phyloP scores from a whole-genome alignment of 2,888 invertebrate genomes.

The Serrognathus titanus region DNA sequence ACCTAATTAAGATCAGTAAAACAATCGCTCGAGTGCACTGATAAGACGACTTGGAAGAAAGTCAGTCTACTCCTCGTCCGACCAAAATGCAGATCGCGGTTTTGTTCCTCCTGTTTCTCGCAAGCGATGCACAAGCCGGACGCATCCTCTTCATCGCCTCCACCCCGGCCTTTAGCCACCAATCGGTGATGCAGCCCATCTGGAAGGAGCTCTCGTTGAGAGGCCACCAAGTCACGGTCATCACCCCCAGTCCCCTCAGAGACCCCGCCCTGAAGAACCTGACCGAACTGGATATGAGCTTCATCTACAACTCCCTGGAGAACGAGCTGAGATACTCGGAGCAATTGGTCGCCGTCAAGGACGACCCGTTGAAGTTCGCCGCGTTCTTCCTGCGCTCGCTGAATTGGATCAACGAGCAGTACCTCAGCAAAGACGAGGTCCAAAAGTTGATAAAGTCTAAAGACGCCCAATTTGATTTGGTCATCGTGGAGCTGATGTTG shows the following conservation, averaged over 20 bases:
- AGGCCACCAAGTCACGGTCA: slow-evolving; percentile 29
- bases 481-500: slow-evolving; percentile 37
- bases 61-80: too few relatives aligned
- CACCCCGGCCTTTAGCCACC: slow-evolving; percentile 31
- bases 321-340: slow-evolving; percentile 10
- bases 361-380: slow-evolving; percentile 10
- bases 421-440: slow-evolving; percentile 31
- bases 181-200: slow-evolving; percentile 28
- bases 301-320: slow-evolving; percentile 18
- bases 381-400: slow-evolving; percentile 3
- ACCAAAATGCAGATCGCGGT: too few relatives aligned
- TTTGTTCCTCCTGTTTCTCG: too few relatives aligned
- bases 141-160: slow-evolving; percentile 31
- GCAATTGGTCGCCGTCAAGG: not conserved
- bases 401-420: slow-evolving; percentile 13
- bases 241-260: slow-evolving; percentile 27
- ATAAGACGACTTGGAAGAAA: too few relatives aligned
- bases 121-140: slow-evolving; percentile 9
- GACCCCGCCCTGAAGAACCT: slow-evolving; percentile 24
- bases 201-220: slow-evolving; percentile 23
- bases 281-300: slow-evolving; percentile 27
- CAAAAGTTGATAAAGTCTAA: slow-evolving; percentile 36
- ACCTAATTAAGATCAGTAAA: too few relatives aligned
- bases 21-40: too few relatives aligned
- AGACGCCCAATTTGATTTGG: slow-evolving; percentile 37